Evolutionary conservation across 37 sponge, comb jelly and placozoan species (phyloP).

Genomic region (Axinella damicornis): DNA sequence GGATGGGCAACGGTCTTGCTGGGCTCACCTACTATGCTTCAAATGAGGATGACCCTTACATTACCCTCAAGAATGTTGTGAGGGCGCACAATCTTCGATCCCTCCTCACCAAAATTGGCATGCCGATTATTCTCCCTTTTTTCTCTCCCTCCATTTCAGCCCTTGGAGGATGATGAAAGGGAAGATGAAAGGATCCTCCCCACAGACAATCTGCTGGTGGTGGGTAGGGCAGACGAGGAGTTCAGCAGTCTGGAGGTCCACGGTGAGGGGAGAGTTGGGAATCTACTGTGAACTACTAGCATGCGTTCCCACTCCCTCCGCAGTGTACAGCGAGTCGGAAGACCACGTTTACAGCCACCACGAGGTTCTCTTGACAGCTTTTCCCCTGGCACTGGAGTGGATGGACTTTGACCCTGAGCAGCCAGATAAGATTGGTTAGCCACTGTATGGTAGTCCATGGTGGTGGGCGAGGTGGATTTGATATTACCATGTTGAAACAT

Average conservation of each 20-base stretch:
- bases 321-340: slow-evolving; percentile 71
- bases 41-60: slow-evolving; percentile 91
- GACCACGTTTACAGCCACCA: slow-evolving; percentile 84
- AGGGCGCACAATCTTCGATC: neutral
- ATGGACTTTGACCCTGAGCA: slow-evolving; percentile 85
- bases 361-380: slow-evolving; percentile 86
- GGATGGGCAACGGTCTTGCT: slow-evolving; percentile 44
- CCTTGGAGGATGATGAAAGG: slow-evolving; percentile 66
- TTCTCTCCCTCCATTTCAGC: neutral
- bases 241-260: slow-evolving; percentile 92
- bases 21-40: slow-evolving; percentile 85
- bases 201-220: slow-evolving; percentile 86
- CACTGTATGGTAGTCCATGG: too few species aligned
- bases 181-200: slow-evolving; percentile 75
- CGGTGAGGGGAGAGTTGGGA: slow-evolving; percentile 40
- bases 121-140: neutral
- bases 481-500: too few species aligned
- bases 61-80: slow-evolving; percentile 83
- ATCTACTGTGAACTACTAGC: too few species aligned
- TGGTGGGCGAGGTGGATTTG: too few species aligned
- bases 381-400: slow-evolving; percentile 93
- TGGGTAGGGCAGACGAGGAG: slow-evolving; percentile 94
- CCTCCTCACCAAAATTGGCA: neutral
- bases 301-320: too few species aligned
- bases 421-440: slow-evolving; percentile 63